Evolutionary conservation across 37 sponge, comb jelly and placozoan species (phyloP).

Genomic region (Hormiphora californensis): DNA sequence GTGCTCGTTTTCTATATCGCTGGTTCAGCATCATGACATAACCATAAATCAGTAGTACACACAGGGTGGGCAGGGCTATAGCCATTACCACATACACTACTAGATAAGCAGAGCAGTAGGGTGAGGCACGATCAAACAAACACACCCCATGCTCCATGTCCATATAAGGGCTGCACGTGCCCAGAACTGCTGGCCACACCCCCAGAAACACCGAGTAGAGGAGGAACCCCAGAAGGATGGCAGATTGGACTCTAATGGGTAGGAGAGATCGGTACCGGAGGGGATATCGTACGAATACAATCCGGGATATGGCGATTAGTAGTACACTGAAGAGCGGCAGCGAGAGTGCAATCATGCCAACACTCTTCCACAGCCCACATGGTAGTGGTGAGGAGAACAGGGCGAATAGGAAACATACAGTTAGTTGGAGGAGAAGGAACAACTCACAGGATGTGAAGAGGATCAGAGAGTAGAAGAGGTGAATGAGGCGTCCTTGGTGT

Average conservation of each 20-base stretch:
- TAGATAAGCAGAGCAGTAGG: neutral
- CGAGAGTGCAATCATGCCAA: neutral
- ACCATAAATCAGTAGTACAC: neutral
- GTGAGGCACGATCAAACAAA: neutral
- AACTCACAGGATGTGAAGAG: neutral
- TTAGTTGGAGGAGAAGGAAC: neutral
- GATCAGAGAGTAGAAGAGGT: neutral
- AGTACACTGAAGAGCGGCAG: neutral
- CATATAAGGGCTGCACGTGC: neutral
- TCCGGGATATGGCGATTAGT: constrained; percentile 3
- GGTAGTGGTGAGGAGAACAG: neutral
- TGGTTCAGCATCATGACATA: too few relatives aligned
- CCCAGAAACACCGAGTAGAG: neutral
- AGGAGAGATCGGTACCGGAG: constrained; percentile 7
- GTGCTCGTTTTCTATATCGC: too few relatives aligned
- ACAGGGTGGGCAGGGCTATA: neutral
- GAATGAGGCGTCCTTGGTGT: neutral
- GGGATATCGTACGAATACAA: constrained; percentile 28
- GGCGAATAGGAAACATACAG: neutral
- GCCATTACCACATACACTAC: neutral
- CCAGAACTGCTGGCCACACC: constrained; percentile 44
- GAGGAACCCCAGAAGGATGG: neutral
- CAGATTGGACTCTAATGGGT: neutral
- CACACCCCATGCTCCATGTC: neutral
- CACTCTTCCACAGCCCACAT: neutral